Base-by-base conservation (phyloP, 2,797 vertebrate species). In the Melanotaenia parkinsoni region DNA sequence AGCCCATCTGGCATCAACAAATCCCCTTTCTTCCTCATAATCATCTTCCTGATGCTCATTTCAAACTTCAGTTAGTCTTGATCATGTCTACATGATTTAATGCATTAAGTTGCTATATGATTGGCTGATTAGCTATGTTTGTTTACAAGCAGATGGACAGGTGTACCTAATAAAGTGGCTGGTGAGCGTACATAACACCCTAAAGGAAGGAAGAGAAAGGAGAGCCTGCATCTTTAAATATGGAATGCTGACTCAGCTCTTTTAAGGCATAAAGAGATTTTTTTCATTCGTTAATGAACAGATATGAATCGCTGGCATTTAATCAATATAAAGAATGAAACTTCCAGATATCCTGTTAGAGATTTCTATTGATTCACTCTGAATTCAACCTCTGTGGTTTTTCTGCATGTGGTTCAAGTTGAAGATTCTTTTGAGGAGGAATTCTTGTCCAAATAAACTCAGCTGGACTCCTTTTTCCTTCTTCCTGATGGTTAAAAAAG, bases 381-480 rank as follows among this genome's bases (percentile, higher is more conserved):
- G 60, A 38, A 53, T 45, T 68, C 22, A n/a, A 24, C 54, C 67
- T 8, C 16, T 77, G 66, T 79, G 76, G 68, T 32, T 26, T n/a
- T 72, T 74, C 80, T 72, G 66, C 84, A 77, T 81, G 74, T 79
- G 84, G 77, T 88, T 92, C 82, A 85, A 63, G 78, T 86, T 88
- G 86, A 84, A 61, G 66, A 76, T 59, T 51, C 18, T 10, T 70
- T 51, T 24, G 74, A 70, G 61, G 75, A 81, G 70, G 70, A 84
- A 83, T 70, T 76, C 74, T 62, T 76, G 53, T 89, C 74, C 75
- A 80, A 89, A 89, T 71, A 82, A 83, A 87, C 84, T 76, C 51
- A 70, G 85, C 75, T 56, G 63, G 72, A 62, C 63, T 63, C 61
- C 50, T 47, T 61, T 64, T 64, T 47, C 37, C 33, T 22, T 26